Evolutionary conservation across 1,140 invertebrate genomes (phyloP).

Genomic region (Euwallacea fornicatus): DNA sequence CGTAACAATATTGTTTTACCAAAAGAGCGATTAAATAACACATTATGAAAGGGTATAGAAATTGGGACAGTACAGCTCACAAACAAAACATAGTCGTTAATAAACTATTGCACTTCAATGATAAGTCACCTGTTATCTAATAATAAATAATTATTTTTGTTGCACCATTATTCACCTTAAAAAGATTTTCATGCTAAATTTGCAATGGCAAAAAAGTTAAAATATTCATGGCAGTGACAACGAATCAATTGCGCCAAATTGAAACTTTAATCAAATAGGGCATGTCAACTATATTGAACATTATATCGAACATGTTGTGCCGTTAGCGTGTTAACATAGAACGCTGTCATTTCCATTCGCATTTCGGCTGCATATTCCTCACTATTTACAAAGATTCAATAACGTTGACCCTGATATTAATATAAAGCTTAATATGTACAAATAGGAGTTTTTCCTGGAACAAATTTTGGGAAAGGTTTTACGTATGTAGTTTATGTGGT

Average conservation of each 20-base stretch:
- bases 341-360: not conserved
- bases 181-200: conserved; percentile 1
- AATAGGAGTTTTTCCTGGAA: too few species aligned
- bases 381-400: conserved; percentile 1
- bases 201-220: not conserved
- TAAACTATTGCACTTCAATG: too few species aligned
- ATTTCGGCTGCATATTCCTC: conserved; percentile 1
- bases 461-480: too few species aligned
- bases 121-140: too few species aligned
- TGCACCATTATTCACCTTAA: conserved; percentile 1
- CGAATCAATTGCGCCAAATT: conserved; percentile 6
- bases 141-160: not conserved
- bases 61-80: not conserved
- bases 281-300: conserved; percentile 11
- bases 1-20: not conserved
- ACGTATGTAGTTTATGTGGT: too few species aligned
- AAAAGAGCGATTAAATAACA: not conserved
- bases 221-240: not conserved
- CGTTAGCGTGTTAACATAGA: conserved; percentile 2
- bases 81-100: too few species aligned
- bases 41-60: conserved; percentile 1
- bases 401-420: too few species aligned
- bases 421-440: too few species aligned
- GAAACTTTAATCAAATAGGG: conserved; percentile 6
- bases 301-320: conserved; percentile 2